Evolutionary conservation across 2,888 invertebrate species (phyloP).

Genomic region (Ophion ventricosus): DNA sequence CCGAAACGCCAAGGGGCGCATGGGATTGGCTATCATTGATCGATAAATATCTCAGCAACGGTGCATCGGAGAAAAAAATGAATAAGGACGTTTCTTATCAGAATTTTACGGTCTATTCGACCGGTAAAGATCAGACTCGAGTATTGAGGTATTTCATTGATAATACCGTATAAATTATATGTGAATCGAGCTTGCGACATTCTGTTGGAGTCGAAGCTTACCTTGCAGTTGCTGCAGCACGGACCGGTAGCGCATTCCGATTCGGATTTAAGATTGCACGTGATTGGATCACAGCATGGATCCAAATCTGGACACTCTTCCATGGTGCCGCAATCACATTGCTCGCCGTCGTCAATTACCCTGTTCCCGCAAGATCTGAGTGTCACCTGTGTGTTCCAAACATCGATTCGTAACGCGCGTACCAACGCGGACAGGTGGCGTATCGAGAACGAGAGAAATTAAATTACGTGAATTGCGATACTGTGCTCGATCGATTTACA

Average conservation of each 20-base stretch:
- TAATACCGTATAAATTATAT: background rate
- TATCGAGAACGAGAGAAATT: background rate
- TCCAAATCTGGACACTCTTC: slow-evolving; percentile 94
- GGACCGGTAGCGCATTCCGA: slow-evolving; percentile 97
- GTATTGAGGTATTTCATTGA: background rate
- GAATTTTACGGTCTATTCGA: background rate
- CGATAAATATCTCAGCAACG: background rate
- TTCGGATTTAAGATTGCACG: slow-evolving; percentile 96
- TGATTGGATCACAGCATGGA: slow-evolving; percentile 98
- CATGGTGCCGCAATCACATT: slow-evolving; percentile 98
- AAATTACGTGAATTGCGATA: background rate
- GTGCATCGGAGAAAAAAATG: background rate
- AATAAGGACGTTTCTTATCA: background rate
- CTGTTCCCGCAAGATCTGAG: slow-evolving; percentile 96
- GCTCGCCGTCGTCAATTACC: slow-evolving; percentile 96
- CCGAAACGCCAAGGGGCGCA: background rate
- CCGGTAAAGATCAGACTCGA: background rate
- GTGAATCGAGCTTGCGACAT: background rate
- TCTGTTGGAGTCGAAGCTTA: slow-evolving; percentile 78
- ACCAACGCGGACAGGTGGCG: background rate
- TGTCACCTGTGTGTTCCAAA: slow-evolving; percentile 59
- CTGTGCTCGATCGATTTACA: background rate
- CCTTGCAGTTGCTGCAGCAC: slow-evolving; percentile 96
- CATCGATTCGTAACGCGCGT: slow-evolving; percentile 12
- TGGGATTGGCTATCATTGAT: background rate